These are phyloP conservation scores for Actinia equina DNA, from an alignment of 64 coral and sea anemone species.

Conservation along the genomic window DNA sequence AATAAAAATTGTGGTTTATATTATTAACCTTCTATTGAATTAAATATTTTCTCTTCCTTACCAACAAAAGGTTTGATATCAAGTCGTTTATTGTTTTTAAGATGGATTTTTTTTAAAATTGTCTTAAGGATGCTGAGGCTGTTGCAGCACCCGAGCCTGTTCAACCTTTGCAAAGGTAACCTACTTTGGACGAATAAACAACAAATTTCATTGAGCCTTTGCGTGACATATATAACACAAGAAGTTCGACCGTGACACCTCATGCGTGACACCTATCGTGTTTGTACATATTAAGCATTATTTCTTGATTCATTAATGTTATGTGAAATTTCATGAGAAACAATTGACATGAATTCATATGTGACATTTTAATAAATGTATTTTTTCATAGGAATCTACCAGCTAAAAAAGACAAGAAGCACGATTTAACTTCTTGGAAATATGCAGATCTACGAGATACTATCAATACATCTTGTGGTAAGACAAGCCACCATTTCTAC, in stretches of 20 bases:
- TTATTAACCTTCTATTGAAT: too few relatives aligned
- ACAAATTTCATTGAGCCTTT: too few relatives aligned
- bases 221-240: too few relatives aligned
- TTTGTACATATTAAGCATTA: too few relatives aligned
- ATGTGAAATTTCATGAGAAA: neutral
- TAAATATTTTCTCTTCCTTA: too few relatives aligned
- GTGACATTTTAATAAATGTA: neutral
- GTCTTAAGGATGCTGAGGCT: slow-evolving; percentile 31
- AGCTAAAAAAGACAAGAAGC: slow-evolving; percentile 70
- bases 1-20: too few relatives aligned
- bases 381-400: slow-evolving; percentile 32
- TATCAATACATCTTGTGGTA: slow-evolving; percentile 98
- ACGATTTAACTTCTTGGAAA: slow-evolving; percentile 83
- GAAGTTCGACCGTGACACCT: too few relatives aligned
- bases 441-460: slow-evolving; percentile 96
- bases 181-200: neutral
- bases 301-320: too few relatives aligned
- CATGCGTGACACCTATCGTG: too few relatives aligned
- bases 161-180: slow-evolving; percentile 44
- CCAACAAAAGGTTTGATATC: neutral
- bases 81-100: neutral
- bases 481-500: neutral
- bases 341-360: too few relatives aligned
- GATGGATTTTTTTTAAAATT: neutral
- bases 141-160: slow-evolving; percentile 16